Evolutionary conservation across 2,113 vertebrate genomes (phyloP), one percentile per base, ranked within the genome.

Genomic region (Saguinus midas): DNA sequence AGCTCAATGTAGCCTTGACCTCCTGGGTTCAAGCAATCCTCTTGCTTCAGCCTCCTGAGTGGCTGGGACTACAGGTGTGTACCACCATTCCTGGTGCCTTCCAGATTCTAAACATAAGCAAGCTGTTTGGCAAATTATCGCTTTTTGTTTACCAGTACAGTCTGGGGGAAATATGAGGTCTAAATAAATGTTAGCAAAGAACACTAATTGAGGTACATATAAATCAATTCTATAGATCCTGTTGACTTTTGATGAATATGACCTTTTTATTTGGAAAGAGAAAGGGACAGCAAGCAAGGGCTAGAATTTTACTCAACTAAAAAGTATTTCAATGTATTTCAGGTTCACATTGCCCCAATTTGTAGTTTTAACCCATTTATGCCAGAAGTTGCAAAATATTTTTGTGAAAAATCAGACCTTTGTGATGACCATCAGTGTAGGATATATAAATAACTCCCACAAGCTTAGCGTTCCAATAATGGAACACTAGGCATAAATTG

Each of bases 131-230:
- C 23, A 93, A 86, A 68, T 75, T 11, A 78, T 32, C 43, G 68
- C 17, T 86, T 95, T 61, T 75, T 79, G 27, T 82, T 97, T 93
- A 57, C 91, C 58, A 50, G 32, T 78, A 92, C 16, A 88, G 8
- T 83, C 13, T 90, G 35, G 35, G 27, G 21, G 66, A 55, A 87
- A 76, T 14, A 78, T 8, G 40, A 78, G n/a, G 6, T 70, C 52
- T 89, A 78, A 92, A 82, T 76, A 93, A 87, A 87, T 76, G 8
- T 90, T 66, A 73, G 79, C 40, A 70, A 1, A 72, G 17, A 92
- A 78, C 25, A 78, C 18, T 66, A 11, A 68, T 64, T 37, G 83
- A 27, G 68, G 10, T 21, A 76, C 29, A 66, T 16, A 64, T 48
- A 86, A 90, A n/a, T 91, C n/a, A 93, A 43, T 61, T 57, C 40